Base-by-base conservation (phyloP, 2,888 invertebrate species). In the Mesochorus sp. region DNA sequence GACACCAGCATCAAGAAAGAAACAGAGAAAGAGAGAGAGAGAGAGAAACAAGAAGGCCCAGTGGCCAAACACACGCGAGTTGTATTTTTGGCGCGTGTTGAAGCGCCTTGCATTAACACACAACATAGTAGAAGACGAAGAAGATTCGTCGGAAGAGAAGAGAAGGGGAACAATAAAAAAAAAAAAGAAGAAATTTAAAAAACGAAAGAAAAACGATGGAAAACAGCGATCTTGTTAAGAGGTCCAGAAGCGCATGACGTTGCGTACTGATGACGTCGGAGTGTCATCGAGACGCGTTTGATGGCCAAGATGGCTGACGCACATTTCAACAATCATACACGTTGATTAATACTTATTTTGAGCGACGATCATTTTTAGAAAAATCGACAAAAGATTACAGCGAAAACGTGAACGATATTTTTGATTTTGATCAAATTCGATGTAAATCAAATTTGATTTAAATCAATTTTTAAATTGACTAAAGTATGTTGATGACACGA, bases 41-140 rank as follows among this genome's bases (percentile, higher is more conserved):
- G 42, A 67, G 62, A 24, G 49, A 39, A 21, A 59, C 8, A 73
- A 37, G 64, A n/a, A 51, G 73, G 71, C 79, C 70, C 62, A 68
- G 71, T 73, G 83, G 81, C 82, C 80, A 84, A 64, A 70, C 66
- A 59, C 82, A 82, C 80, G 82, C 42, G 24, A 64, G 51, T 72
- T 82, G 83, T 88, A 87, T 87, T 87, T 87, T 86, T 86, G 87
- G 87, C 83, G 70, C 74, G 62, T 57, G 77, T 73, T 53, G 42
- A 73, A 55, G 42, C 73, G 77, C 64, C 39, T 24, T 19, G 78
- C 51, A 64, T 59, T 78, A 70, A 78, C 73, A 73, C 68, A 70
- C 68, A 64, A 78, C 62, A 72, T 62, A 72, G 61, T 62, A 31
- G 71, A 21, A 61, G 24, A 62, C 34, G 12, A 57, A 12, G 28